Evolutionary conservation across 2,888 invertebrate species (phyloP), one percentile per base, ranked within the genome.

Genomic region (Caenorhabditis wallacei): DNA sequence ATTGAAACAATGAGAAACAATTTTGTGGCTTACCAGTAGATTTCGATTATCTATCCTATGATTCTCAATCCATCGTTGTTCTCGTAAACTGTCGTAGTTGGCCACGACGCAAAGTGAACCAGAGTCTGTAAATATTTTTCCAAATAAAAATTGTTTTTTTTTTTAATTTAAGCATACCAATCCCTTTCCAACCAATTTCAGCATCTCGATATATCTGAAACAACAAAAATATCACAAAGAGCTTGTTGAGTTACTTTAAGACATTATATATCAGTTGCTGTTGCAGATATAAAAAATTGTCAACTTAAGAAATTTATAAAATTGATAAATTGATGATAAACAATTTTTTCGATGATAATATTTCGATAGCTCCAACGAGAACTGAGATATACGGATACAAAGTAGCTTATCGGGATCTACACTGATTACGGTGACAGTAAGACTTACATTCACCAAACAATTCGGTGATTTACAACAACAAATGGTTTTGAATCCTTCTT

Each of bases 161-260:
- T 2, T 2, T 13, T 2, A 40, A 2, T 10, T 40, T 16, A 30
- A 18, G 13, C 48, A 1, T 48, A 64, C 64, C 53, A 20, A 18
- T 51, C 16, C 18, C 18, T 22, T 37, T 51, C 68, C 68, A 68
- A 0, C 68, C 56, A 22, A 69, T 43, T 69, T 69, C 54, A 5
- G 24, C 54, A 20, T 69, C 68, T 56, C 24, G 40, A 40, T 69
- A 69, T 22, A 69, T 54, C 68, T 69, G 68, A 43, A 69, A n/a
- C n/a, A n/a, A n/a, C n/a, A n/a, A n/a, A n/a, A n/a, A n/a, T n/a
- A n/a, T n/a, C n/a, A n/a, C n/a, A n/a, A n/a, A n/a, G n/a, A n/a
- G n/a, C n/a, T n/a, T n/a, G n/a, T n/a, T n/a, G n/a, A n/a, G n/a
- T n/a, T n/a, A n/a, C n/a, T n/a, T n/a, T n/a, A n/a, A n/a, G n/a